These are phyloP conservation scores for Tautogolabrus adspersus DNA, from an alignment of 2,113 vertebrate genomes.

Conservation along the genomic window DNA sequence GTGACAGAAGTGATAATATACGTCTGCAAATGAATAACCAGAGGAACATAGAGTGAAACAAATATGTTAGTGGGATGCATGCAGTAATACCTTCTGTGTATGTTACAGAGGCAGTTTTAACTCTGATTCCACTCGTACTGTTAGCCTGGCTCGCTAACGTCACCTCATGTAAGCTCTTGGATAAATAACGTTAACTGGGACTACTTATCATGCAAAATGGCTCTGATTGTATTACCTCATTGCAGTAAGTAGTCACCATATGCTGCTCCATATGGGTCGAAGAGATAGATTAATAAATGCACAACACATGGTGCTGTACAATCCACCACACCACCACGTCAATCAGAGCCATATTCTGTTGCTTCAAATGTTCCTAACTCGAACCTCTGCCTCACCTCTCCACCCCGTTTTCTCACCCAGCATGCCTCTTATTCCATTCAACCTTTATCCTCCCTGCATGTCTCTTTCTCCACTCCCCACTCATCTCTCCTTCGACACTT, in stretches of 20 bases:
- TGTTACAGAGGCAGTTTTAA: background rate
- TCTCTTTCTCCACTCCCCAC: slow-evolving; percentile 17
- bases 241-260: slow-evolving; percentile 29
- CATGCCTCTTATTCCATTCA: slow-evolving; percentile 20
- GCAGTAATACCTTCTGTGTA: background rate
- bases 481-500: slow-evolving; percentile 34
- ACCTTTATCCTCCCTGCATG: background rate
- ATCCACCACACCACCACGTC: slow-evolving; percentile 13
- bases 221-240: slow-evolving; percentile 27
- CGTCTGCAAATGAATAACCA: no score
- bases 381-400: slow-evolving; percentile 4
- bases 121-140: slow-evolving; percentile 5
- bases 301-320: slow-evolving; percentile 16
- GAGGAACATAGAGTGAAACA: no score
- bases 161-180: background rate
- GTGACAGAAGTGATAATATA: no score
- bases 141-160: slow-evolving; percentile 6
- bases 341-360: background rate
- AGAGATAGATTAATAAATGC: slow-evolving; percentile 17
- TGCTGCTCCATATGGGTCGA: slow-evolving; percentile 47
- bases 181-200: slow-evolving; percentile 33
- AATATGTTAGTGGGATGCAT: background rate
- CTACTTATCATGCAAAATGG: slow-evolving; percentile 36
- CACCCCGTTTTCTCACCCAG: background rate
- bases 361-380: background rate